phyloP scores from a whole-genome alignment of 1,140 invertebrate species.

The Camponotus floridanus region DNA sequence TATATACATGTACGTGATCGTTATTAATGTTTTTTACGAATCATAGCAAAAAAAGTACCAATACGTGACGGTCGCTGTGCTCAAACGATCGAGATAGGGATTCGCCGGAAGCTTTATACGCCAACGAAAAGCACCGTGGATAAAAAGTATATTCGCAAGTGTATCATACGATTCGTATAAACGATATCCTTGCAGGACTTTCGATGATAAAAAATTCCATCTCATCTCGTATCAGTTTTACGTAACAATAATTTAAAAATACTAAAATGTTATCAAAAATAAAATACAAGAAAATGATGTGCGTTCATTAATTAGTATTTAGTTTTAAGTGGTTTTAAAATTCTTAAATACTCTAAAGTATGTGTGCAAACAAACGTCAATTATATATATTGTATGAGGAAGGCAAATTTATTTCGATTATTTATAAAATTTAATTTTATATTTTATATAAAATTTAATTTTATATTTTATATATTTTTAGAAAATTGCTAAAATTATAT shows the following conservation, averaged over 20 bases:
- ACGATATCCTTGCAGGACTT: not conserved
- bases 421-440: too few species aligned
- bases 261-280: too few species aligned
- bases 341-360: too few species aligned
- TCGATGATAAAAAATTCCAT: not conserved
- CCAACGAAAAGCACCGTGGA: not conserved
- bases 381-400: too few species aligned
- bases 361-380: too few species aligned
- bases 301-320: too few species aligned
- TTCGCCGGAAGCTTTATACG: not conserved
- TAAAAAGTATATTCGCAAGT: not conserved
- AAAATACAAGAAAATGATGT: too few species aligned
- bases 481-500: too few species aligned
- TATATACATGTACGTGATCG: not conserved
- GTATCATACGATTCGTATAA: not conserved
- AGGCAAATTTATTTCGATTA: too few species aligned
- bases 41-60: not conserved
- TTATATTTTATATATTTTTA: too few species aligned
- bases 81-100: not conserved
- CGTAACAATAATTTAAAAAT: not conserved
- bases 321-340: too few species aligned
- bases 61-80: not conserved
- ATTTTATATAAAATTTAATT: too few species aligned
- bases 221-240: not conserved
- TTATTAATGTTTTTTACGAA: slow-evolving; percentile 18